phyloP scores from a whole-genome alignment of 2,113 vertebrate genomes.

The Piaya cayana region DNA sequence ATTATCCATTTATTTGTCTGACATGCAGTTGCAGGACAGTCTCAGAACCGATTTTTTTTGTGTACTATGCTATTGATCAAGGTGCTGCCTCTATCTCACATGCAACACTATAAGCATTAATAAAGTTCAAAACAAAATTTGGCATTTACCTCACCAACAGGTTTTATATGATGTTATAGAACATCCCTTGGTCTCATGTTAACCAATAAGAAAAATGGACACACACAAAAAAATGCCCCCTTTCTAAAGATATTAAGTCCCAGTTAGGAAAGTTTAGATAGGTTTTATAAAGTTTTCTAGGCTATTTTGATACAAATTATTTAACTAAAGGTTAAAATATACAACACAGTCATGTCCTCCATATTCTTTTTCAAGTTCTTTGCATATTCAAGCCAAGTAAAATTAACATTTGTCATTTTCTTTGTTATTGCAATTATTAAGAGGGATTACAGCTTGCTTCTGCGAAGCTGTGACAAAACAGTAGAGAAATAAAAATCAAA shows the following conservation, averaged over 20 bases:
- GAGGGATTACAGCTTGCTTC: conserved; percentile 65
- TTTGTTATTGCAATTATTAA: conserved; percentile 86
- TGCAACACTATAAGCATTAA: conserved; percentile 50
- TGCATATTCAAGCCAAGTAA: conserved; percentile 79
- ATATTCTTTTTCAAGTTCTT: conserved; percentile 69
- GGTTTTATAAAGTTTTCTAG: conserved; percentile 75
- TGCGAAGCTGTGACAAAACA: conserved; percentile 66
- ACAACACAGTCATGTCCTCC: conserved; percentile 77
- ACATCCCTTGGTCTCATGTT: conserved; percentile 62
- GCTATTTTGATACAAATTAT: conserved; percentile 86
- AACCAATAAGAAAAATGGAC: conserved; percentile 53
- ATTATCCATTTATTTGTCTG: conserved; percentile 25
- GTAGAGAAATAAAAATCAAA: conserved; percentile 63
- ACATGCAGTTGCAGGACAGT: conserved; percentile 41
- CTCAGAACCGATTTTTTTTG: conserved; percentile 42
- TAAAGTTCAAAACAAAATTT: conserved; percentile 39
- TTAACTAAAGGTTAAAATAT: conserved; percentile 90
- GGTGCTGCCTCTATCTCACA: conserved; percentile 48
- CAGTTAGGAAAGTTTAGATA: conserved; percentile 70
- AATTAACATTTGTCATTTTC: conserved; percentile 71
- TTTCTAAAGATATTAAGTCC: conserved; percentile 59
- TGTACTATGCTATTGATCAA: conserved; percentile 53
- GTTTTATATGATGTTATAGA: conserved; percentile 14
- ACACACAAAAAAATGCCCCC: conserved; percentile 32
- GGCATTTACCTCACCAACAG: conserved; percentile 46